Evolutionary conservation across 1,140 invertebrate genomes (phyloP).

Genomic region (Pogonognathellus flavescens): DNA sequence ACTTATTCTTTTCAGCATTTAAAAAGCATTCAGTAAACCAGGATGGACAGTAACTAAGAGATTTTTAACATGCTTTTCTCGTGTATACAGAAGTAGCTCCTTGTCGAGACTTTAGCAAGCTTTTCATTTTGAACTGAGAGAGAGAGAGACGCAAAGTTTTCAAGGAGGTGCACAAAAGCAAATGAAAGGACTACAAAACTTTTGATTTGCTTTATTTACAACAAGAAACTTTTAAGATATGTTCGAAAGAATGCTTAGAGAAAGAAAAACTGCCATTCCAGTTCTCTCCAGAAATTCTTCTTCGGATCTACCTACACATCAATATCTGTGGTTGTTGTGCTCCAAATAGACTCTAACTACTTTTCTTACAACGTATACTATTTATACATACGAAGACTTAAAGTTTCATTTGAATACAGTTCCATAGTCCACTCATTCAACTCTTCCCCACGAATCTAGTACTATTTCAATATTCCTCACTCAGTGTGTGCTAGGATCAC

Average conservation of each 20-base stretch:
- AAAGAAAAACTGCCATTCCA: conserved; percentile 42
- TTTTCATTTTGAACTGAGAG: neutral
- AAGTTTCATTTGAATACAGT: too few relatives aligned
- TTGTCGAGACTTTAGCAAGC: conserved; percentile 10
- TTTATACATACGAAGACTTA: neutral
- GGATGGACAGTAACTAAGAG: conserved; percentile 18
- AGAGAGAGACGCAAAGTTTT: conserved; percentile 4
- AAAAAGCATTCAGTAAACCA: conserved; percentile 42
- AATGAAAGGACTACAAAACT: conserved; percentile 35
- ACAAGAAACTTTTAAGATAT: conserved; percentile 31
- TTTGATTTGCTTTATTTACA: conserved; percentile 49
- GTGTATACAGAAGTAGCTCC: neutral
- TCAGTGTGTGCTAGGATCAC: too few relatives aligned
- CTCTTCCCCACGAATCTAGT: too few relatives aligned
- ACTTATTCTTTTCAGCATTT: conserved; percentile 21
- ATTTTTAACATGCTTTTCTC: conserved; percentile 5
- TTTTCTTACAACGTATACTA: neutral
- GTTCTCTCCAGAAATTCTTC: conserved; percentile 3
- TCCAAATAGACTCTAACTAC: neutral
- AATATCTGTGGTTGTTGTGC: neutral
- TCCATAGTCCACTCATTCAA: too few relatives aligned
- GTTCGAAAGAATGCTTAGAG: conserved; percentile 25
- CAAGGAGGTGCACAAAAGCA: conserved; percentile 12
- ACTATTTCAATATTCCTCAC: too few relatives aligned
- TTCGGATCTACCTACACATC: neutral